Base-by-base conservation (phyloP, 2,797 vertebrate species). In the Pangasius larnaudii region DNA sequence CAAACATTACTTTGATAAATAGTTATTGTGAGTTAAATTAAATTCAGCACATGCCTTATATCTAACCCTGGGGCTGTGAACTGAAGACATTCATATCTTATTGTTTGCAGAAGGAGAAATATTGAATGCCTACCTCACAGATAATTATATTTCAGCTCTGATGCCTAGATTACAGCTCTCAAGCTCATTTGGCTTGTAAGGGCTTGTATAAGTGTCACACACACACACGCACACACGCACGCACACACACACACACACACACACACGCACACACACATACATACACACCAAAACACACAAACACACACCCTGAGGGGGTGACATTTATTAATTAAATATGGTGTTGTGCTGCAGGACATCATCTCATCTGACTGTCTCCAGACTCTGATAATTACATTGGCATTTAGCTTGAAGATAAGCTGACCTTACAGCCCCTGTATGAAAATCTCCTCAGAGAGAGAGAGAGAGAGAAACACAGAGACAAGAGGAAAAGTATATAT, bases 371-470 rank as follows among this genome's bases (percentile, higher is more conserved):
- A 82, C 85, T 83, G 89, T 85, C 86, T 90, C 86, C 93, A 96
- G 95, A 95, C 94, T 94, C 94, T 95, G 95, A 95, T 96, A 96
- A 96, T 96, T 96, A 96, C 95, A 95, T 95, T 96, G 96, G 95
- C 96, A 96, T 96, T 96, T 96, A 96, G 94, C 94, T 94, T 89
- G 33, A 89, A 93, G 94, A 95, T 95, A 94, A 94, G 93, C 92
- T 92, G 88, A 93, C 95, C 95, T 95, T 93, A 93, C 94, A 93
- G 94, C 94, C 94, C 95, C 95, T 42, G 59, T 94, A 94, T 94
- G 93, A 95, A 86, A 95, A 95, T 94, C 93, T 94, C 93, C 92
- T 93, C 92, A 87, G 91, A 92, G 19, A 88, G 4, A 42, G 53
- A 59, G 33, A 59, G 33, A 36, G 46, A 33, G 18, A 53, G 53